phyloP scores from a whole-genome alignment of 2,113 vertebrate genomes.

The Gambusia affinis region DNA sequence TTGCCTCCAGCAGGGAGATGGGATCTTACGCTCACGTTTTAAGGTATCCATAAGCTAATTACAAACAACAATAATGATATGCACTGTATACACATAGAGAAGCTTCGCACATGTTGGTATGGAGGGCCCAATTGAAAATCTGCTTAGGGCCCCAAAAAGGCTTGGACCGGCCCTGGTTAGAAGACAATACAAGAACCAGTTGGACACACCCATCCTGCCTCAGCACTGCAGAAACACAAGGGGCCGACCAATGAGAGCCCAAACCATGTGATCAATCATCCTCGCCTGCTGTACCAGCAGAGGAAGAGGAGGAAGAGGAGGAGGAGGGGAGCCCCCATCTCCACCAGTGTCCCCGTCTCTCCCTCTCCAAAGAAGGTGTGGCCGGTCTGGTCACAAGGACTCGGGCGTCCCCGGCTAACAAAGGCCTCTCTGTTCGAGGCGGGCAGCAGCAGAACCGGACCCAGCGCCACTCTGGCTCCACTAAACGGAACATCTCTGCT shows the following conservation, averaged over 20 bases:
- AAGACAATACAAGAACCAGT: conserved; percentile 39
- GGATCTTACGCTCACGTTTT: too few species aligned
- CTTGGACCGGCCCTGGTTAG: neutral
- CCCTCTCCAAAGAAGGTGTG: conserved; percentile 62
- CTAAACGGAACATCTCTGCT: neutral
- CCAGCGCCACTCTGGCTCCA: conserved; percentile 1
- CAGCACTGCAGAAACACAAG: conserved; percentile 19
- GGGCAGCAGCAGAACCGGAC: conserved; percentile 38
- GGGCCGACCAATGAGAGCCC: conserved; percentile 42
- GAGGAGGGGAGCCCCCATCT: conserved; percentile 2
- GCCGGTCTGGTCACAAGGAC: conserved; percentile 75
- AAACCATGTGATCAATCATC: conserved; percentile 57
- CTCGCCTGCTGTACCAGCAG: conserved; percentile 31
- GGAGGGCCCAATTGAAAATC: too few species aligned
- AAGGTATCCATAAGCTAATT: too few species aligned
- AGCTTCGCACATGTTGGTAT: too few species aligned
- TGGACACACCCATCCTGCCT: conserved; percentile 40
- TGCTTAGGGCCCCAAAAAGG: too few species aligned
- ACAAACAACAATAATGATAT: too few species aligned
- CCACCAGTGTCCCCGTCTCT: conserved; percentile 10
- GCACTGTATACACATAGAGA: too few species aligned
- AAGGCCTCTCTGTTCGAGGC: conserved; percentile 75
- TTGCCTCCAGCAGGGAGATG: too few species aligned
- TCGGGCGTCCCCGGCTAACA: conserved; percentile 71
- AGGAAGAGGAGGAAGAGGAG: neutral